Evolutionary conservation across 1,140 invertebrate species (phyloP).

Genomic region (Eubasilissa regina): DNA sequence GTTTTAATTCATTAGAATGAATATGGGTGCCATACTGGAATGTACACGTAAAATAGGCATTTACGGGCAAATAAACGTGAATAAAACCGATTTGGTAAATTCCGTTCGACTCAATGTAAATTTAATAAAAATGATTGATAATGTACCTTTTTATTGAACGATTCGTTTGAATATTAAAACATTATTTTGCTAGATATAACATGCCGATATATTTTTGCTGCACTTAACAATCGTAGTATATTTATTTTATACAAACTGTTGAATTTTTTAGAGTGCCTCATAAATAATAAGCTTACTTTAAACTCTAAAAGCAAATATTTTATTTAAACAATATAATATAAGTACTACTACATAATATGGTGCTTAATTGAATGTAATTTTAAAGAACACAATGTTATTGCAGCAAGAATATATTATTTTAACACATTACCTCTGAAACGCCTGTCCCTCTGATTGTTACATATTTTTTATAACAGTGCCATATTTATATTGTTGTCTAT

Average conservation of each 20-base stretch:
- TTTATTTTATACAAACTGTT: slow-evolving; percentile 21
- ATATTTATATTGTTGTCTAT: slow-evolving; percentile 27
- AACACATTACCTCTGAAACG: slow-evolving; percentile 40
- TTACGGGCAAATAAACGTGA: too few relatives aligned
- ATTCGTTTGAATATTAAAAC: too few relatives aligned
- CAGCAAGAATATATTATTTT: slow-evolving; percentile 31
- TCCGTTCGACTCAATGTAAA: too few relatives aligned
- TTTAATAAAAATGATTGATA: too few relatives aligned
- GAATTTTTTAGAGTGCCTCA: slow-evolving; percentile 39
- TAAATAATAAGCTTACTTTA: slow-evolving; percentile 24
- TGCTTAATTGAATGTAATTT: slow-evolving; percentile 27
- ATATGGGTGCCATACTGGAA: too few relatives aligned
- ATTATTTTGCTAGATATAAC: too few relatives aligned
- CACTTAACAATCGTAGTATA: slow-evolving; percentile 24
- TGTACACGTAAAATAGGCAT: too few relatives aligned
- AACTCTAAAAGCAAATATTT: slow-evolving; percentile 22
- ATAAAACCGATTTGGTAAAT: too few relatives aligned
- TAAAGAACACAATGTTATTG: slow-evolving; percentile 25
- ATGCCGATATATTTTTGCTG: slow-evolving; percentile 14
- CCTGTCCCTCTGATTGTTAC: slow-evolving; percentile 13
- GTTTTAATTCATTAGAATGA: too few relatives aligned
- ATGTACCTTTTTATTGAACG: too few relatives aligned
- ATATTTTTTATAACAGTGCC: slow-evolving; percentile 38
- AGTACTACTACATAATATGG: slow-evolving; percentile 21
- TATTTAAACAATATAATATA: slow-evolving; percentile 28